Conservation (phyloP, 2,888 invertebrate genomes). For the Drosophila diplacantha region DNA sequence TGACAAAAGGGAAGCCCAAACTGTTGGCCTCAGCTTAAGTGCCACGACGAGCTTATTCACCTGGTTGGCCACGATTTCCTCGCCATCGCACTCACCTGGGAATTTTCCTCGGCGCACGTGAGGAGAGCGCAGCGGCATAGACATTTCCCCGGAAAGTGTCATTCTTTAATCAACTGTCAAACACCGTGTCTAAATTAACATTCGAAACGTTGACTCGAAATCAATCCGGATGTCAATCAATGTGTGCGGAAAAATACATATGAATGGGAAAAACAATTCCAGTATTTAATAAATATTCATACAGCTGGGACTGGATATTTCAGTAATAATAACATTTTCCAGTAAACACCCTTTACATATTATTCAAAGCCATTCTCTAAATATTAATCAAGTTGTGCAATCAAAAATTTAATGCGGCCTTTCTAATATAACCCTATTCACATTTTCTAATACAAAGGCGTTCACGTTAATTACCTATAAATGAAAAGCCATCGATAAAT, state of each 20-base stretch:
- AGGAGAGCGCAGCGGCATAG: constrained; percentile 7
- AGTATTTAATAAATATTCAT: background rate
- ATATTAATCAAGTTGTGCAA: background rate
- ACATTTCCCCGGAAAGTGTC: constrained; percentile 4
- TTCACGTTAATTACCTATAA: too few species aligned
- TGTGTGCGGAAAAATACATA: background rate
- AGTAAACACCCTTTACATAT: background rate
- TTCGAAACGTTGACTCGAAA: constrained; percentile 15
- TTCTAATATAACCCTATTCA: background rate
- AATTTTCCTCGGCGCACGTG: constrained; percentile 25
- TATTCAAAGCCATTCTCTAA: background rate
- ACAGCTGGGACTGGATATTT: too few species aligned
- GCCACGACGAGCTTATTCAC: constrained; percentile 41
- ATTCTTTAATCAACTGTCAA: constrained; percentile 46
- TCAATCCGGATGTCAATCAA: constrained; percentile 27
- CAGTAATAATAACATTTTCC: background rate
- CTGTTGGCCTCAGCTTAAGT: constrained; percentile 44
- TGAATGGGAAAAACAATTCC: background rate
- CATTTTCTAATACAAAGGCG: background rate
- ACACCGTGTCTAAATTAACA: constrained; percentile 31
- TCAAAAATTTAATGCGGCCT: too few species aligned
- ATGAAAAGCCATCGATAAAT: background rate
- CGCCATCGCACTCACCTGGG: constrained; percentile 23
- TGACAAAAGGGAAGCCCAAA: constrained; percentile 45
- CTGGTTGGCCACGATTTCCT: constrained; percentile 28